These are phyloP conservation scores for Coptodon bakossiorum DNA, from an alignment of 2,113 vertebrate genomes.

Conservation along the genomic window DNA sequence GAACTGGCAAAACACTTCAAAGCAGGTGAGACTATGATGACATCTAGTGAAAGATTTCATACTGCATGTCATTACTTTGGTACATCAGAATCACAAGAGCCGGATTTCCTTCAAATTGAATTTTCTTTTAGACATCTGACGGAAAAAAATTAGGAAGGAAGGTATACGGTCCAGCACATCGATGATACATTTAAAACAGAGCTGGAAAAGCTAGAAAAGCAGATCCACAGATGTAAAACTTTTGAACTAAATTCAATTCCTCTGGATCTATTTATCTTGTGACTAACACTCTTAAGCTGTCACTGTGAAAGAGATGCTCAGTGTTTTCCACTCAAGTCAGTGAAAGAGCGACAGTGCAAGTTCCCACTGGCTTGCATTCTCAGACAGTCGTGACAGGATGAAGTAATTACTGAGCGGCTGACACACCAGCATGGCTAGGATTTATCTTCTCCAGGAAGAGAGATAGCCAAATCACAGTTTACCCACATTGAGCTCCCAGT, in stretches of 20 bases:
- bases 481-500: constrained; percentile 49
- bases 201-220: background rate
- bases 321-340: constrained; percentile 12
- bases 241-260: background rate
- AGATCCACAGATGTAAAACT: background rate
- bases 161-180: background rate
- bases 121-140: background rate
- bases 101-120: background rate
- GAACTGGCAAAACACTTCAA: background rate
- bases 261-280: constrained; percentile 13
- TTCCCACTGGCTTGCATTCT: constrained; percentile 68
- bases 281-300: background rate
- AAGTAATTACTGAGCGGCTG: constrained; percentile 67
- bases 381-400: constrained; percentile 68
- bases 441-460: constrained; percentile 67
- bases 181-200: background rate
- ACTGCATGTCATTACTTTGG: background rate
- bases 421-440: constrained; percentile 59
- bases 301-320: constrained; percentile 19
- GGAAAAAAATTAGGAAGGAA: background rate
- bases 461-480: constrained; percentile 68
- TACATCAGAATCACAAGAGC: background rate
- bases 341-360: constrained; percentile 60
- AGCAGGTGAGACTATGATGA: constrained; percentile 31
- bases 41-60: constrained; percentile 50